phyloP scores from a whole-genome alignment of 2,888 invertebrate species.

The Diarsia rubi region DNA sequence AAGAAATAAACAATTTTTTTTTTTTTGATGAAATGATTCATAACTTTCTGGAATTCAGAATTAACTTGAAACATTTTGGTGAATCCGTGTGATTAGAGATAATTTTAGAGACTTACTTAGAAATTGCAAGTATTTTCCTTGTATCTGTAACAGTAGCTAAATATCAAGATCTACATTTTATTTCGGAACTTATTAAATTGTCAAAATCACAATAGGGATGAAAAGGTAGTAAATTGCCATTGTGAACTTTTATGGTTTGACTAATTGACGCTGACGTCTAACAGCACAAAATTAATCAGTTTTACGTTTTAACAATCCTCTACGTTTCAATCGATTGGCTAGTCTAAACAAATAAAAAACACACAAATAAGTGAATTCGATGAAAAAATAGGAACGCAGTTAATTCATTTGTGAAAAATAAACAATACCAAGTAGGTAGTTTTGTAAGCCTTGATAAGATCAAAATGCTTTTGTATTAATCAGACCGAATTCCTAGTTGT shows the following conservation, averaged over 20 bases:
- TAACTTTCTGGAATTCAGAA: neutral
- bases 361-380: conserved; percentile 17
- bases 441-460: conserved; percentile 37
- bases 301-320: conserved; percentile 35
- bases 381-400: neutral
- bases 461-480: conserved; percentile 18
- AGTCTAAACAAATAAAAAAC: conserved; percentile 30
- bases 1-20: neutral
- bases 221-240: conserved; percentile 32
- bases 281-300: conserved; percentile 38
- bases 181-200: conserved; percentile 3
- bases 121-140: neutral
- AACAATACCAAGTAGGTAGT: conserved; percentile 31
- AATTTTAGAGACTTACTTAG: neutral
- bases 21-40: neutral
- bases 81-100: neutral
- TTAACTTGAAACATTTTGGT: neutral
- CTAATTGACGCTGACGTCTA: conserved; percentile 29
- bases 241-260: conserved; percentile 34
- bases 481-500: neutral
- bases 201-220: conserved; percentile 1
- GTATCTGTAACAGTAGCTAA: neutral
- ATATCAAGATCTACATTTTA: neutral
- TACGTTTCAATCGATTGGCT: conserved; percentile 24
- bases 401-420: conserved; percentile 29